Evolutionary conservation across 2,888 invertebrate genomes (phyloP), one percentile per base, ranked within the genome.

Genomic region (Meteorus cinctellus): DNA sequence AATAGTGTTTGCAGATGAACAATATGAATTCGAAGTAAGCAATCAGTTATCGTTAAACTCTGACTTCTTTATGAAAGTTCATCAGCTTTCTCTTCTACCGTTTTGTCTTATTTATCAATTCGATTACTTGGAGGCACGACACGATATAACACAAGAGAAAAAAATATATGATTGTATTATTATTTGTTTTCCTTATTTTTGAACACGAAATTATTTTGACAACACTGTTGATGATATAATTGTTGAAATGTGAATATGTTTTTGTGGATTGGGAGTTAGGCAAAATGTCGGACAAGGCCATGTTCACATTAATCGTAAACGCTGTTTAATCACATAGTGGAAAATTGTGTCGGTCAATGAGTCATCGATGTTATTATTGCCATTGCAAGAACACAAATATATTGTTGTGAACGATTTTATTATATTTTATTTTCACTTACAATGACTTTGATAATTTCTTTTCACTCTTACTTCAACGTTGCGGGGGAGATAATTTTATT

Each of bases 401-500:
- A 55, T 55, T n/a, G 10, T 55, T 55, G 51, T 27, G 34, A 24
- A 36, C 41, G 34, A 66, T 51, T 55, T 66, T 62, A 72, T 72
- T 48, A 63, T 72, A 31, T n/a, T 48, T 48, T 19, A 63, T 72
- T 72, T 48, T 63, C 63, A 41, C n/a, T 72, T 72, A 45, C 27
- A 72, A 41, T n/a, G 31, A 48, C n/a, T 72, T 19, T 63, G 24
- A 36, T 73, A 24, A 66, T 41, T 45, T 59, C 31, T 36, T 73
- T 66, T 73, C 48, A 36, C 19, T 41, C 19, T 65, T 19, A 24
- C 55, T 36, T 66, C n/a, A 51, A 59, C 73, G 59, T 73, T 59
- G 67, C 73, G 29, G 73, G 73, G 67, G 73, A 73, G 73, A 73
- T 73, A 73, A 73, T 67, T 59, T 59, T 27, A 16, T 59, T 59